Evolutionary conservation across 2,113 vertebrate species (phyloP), one percentile per base, ranked within the genome.

Genomic region (Anser cygnoides): DNA sequence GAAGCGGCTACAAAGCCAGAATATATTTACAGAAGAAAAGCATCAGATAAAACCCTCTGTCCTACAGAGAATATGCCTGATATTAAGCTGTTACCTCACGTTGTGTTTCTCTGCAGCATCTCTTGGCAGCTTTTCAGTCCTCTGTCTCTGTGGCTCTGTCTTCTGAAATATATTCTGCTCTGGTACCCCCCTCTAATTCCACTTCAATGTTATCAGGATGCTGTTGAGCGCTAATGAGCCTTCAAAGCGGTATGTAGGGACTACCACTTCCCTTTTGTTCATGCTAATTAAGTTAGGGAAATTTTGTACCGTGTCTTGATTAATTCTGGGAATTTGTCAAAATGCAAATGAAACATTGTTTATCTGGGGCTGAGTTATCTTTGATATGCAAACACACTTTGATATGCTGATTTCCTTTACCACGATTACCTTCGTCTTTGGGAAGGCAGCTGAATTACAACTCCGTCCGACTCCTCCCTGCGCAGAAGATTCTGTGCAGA

Each of bases 271-370:
- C 83, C 86, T 96, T 93, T 94, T 90, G 82, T 86, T 93, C 88
- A 66, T 92, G 55, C 71, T 96, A 93, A 97, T 96, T 92, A 90
- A 93, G 88, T 86, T 80, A 93, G 68, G 68, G 72, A 84, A 94
- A 80, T 52, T 84, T 83, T 86, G 39, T 88, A 86, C 93, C 76
- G 66, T 76, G 63, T 41, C 61, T 83, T 94, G 79, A 94, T 96
- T 94, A 96, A 93, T 92, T 90, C 75, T 86, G 65, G 79, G 94
- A 80, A 90, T 90, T 86, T 86, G 46, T 79, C 62, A 49, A 79
- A 77, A 84, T 92, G 86, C 85, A 96, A 93, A 93, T 93, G 88
- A 77, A 81, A 76, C 35, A 39, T 46, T 89, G 78, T 91, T 66
- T 96, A 59, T 95, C 88, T 92, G 85, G 12, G 55, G 21, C 72